Evolutionary conservation across 1,140 invertebrate species (phyloP).

Genomic region (Bicyclus anynana): DNA sequence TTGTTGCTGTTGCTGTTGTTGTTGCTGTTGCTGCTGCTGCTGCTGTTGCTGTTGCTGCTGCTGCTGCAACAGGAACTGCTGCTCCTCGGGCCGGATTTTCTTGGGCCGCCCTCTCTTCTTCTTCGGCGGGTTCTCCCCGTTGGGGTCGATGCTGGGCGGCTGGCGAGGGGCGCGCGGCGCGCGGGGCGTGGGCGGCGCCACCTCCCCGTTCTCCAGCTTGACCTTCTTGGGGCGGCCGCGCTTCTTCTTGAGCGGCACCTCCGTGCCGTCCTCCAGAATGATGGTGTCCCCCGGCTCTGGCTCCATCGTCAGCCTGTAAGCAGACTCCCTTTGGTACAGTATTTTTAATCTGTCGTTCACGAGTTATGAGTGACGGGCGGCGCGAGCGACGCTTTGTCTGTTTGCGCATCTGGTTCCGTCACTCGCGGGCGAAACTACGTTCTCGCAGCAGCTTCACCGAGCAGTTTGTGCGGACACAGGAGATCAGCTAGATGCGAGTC

Average conservation of each 20-base stretch:
- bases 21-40: conserved; percentile 28
- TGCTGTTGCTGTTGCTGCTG: conserved; percentile 58
- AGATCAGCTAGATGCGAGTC: too few species aligned
- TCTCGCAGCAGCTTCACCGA: too few species aligned
- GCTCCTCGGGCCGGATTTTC: conserved; percentile 84
- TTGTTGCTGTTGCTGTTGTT: conserved; percentile 27
- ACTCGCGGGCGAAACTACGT: too few species aligned
- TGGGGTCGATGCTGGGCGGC: conserved; percentile 46
- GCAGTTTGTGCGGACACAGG: too few species aligned
- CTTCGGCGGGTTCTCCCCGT: conserved; percentile 81
- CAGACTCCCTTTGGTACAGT: conserved; percentile 39
- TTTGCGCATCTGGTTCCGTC: too few species aligned
- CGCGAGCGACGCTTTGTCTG: too few species aligned
- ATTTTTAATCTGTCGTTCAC: conserved; percentile 40
- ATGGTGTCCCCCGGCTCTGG: conserved; percentile 71
- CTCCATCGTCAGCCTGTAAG: conserved; percentile 73
- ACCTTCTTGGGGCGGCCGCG: conserved; percentile 92
- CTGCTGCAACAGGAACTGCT: conserved; percentile 67
- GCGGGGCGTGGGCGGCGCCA: conserved; percentile 77
- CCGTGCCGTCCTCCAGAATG: conserved; percentile 78
- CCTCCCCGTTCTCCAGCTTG: conserved; percentile 83
- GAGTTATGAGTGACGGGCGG: conserved; percentile 10
- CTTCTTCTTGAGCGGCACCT: conserved; percentile 90
- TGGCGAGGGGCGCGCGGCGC: conserved; percentile 74
- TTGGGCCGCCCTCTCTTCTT: conserved; percentile 92